Evolutionary conservation across 2,888 invertebrate species (phyloP), one percentile per base, ranked within the genome.

Genomic region (Andrena minutula): DNA sequence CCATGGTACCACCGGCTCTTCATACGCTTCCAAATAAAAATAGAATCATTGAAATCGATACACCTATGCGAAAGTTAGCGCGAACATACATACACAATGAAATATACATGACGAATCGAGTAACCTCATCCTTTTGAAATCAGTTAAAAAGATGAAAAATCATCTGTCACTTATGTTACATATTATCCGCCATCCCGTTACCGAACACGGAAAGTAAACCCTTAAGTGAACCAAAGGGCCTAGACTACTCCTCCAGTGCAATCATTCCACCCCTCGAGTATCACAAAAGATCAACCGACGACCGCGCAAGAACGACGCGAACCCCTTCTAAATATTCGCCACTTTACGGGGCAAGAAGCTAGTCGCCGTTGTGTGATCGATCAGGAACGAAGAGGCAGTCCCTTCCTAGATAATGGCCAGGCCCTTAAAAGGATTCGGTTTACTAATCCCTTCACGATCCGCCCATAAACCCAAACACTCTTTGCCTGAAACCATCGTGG

Each of bases 371-470:
- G 51, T 28, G 58, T 68, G 61, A 83, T 71, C 71, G 72, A 71
- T 77, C 87, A 74, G 68, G 78, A 60, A 49, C 71, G 63, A 53
- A 63, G 63, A 70, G 41, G 70, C 74, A 28, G 35, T 65, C 70
- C 71, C 47, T 68, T 74, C 58, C 74, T 69, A 76, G 84, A 85
- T 88, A 88, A 88, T 86, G 85, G 84, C 70, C 28, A 53, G 53
- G 74, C 79, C 83, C 83, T 88, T 89, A 89, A 89, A 89, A 89
- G 89, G 89, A 85, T 87, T 88, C 87, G 87, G 88, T 88, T 89
- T 89, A 83, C 89, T 85, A 83, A 89, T 89, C 88, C 88, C 88
- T 86, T 82, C 82, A 83, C 82, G 79, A 89, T 88, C 86, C 88
- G 74, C 78, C 88, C 82, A 86, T 89, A 89, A 88, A 87, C 85